Percentiles rank a stretch among this genome's conserved stretches.
These are phyloP conservation scores for Microctenopoma steveboyesi DNA, from an alignment of 2,797 vertebrate species.

Conservation along the genomic window DNA sequence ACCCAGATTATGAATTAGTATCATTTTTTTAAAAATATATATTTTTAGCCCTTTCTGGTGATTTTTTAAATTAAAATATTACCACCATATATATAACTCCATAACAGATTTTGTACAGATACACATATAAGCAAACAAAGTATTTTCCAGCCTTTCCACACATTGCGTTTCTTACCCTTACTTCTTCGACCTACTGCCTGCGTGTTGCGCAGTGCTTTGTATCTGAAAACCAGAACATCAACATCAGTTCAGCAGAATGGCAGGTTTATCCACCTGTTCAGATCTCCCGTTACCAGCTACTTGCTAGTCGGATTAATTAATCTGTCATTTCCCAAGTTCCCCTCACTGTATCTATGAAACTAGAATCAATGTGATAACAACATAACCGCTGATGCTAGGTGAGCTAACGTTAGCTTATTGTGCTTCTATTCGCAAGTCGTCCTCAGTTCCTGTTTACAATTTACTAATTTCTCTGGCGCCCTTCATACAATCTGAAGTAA, in stretches of 20 bases:
- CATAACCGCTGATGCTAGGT: conserved; percentile 1
- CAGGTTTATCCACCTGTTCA: no score
- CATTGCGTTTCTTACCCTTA: not conserved
- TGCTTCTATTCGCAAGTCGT: not conserved
- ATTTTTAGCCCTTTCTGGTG: no score
- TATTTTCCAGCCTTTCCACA: no score
- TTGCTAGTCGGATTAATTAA: accelerated
- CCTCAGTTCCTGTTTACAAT: not conserved
- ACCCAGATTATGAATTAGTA: no score
- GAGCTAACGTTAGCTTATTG: conserved; percentile 43
- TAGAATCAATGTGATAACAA: not conserved
- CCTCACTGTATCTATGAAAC: conserved; percentile 1
- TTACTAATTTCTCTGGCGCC: accelerated
- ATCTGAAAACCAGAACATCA: conserved; percentile 69
- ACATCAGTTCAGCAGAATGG: conserved; percentile 1
- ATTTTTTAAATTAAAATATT: no score
- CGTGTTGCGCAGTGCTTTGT: conserved; percentile 27
- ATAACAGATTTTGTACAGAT: not conserved
- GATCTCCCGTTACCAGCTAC: not conserved
- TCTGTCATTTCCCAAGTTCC: not conserved
- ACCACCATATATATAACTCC: no score
- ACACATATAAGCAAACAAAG: not conserved
- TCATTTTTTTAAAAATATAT: no score
- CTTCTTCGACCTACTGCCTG: conserved; percentile 65
- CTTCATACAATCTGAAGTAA: not conserved